A percentile compares a stretch with the other conserved stretches of the same genome.
Evolutionary conservation across 2,888 invertebrate species (phyloP).

Genomic region (Sminthurides aquaticus): DNA sequence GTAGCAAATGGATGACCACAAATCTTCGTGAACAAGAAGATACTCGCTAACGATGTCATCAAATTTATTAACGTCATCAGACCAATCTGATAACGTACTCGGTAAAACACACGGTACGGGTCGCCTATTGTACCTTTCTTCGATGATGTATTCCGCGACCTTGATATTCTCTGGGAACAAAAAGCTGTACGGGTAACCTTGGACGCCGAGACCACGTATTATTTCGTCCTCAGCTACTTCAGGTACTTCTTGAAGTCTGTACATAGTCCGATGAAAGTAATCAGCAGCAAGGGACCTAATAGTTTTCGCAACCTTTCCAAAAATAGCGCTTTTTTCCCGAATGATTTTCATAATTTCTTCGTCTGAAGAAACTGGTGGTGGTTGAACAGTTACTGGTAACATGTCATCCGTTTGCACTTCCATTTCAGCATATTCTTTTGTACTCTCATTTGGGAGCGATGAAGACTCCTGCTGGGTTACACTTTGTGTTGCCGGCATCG

Average conservation of each 20-base stretch:
- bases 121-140: background rate
- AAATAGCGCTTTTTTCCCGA: background rate
- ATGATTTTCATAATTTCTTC: background rate
- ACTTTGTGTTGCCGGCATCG: background rate
- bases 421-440: too few relatives aligned
- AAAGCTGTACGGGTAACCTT: constrained; percentile 13
- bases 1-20: constrained; percentile 10
- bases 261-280: background rate
- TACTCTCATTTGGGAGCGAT: too few relatives aligned
- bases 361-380: too few relatives aligned
- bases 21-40: constrained; percentile 5
- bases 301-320: background rate
- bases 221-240: constrained; percentile 10
- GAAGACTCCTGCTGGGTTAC: background rate
- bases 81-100: constrained; percentile 8
- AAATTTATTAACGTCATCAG: background rate
- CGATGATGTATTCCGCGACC: constrained; percentile 11
- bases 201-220: background rate
- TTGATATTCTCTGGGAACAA: constrained; percentile 17
- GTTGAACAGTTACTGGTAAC: too few relatives aligned
- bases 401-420: too few relatives aligned
- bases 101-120: background rate
- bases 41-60: background rate
- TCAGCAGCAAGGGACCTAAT: background rate
- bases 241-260: constrained; percentile 2